Percentiles rank a stretch among this genome's conserved stretches.
Evolutionary conservation across 2,113 vertebrate species (phyloP).

Genomic region (Pedionomus torquatus): DNA sequence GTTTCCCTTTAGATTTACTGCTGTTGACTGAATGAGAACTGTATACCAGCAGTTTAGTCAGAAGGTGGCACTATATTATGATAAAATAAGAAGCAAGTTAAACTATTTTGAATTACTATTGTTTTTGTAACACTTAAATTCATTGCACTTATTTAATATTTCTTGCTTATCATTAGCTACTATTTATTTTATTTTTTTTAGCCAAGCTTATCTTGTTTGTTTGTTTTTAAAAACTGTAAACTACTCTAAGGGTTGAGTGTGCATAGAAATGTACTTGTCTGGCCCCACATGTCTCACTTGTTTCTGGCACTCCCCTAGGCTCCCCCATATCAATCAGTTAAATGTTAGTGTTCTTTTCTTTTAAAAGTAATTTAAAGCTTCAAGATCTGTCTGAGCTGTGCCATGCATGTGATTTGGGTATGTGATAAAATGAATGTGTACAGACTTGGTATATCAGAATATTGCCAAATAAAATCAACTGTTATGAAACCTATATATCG

Average conservation of each 20-base stretch:
- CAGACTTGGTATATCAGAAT: neutral
- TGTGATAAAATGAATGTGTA: neutral
- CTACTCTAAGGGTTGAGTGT: neutral
- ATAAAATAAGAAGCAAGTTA: neutral
- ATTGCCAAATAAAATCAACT: neutral
- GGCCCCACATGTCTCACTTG: neutral
- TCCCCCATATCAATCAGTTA: neutral
- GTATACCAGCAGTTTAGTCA: neutral
- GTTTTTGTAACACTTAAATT: neutral
- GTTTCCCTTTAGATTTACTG: neutral
- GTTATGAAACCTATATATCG: neutral
- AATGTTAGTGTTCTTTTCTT: neutral
- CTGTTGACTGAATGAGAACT: neutral
- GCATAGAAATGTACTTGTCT: neutral
- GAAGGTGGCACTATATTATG: constrained; percentile 10
- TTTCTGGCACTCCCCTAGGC: neutral
- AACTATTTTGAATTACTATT: neutral
- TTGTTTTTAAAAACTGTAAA: neutral
- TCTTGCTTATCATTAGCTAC: neutral
- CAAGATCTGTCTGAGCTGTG: neutral
- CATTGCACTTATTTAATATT: neutral
- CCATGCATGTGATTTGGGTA: neutral
- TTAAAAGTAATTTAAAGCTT: neutral
- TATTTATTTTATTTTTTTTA: neutral
- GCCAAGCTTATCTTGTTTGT: neutral